These are phyloP conservation scores for Tapirus terrestris DNA, from an alignment of 2,113 vertebrate genomes.

Conservation along the genomic window DNA sequence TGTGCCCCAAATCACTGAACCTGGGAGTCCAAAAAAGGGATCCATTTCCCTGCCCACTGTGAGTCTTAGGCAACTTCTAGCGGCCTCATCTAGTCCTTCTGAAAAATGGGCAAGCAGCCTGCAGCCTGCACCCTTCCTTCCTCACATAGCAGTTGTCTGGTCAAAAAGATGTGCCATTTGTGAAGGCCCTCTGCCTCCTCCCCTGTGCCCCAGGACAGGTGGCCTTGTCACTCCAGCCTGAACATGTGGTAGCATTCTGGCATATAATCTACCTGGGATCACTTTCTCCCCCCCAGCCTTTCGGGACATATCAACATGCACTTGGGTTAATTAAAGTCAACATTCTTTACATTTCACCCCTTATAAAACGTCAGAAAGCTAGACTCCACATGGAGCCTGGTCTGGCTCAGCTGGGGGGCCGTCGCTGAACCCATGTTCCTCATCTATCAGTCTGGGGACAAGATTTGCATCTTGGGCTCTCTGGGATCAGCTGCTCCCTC, in stretches of 20 bases:
- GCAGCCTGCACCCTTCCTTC: background rate
- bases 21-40: background rate
- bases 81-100: background rate
- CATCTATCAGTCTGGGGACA: constrained; percentile 23
- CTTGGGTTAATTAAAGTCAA: constrained; percentile 79
- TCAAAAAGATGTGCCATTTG: background rate
- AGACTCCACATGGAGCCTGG: constrained; percentile 39
- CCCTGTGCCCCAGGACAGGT: background rate
- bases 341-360: constrained; percentile 74
- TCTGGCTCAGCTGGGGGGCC: background rate
- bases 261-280: constrained; percentile 85
- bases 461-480: constrained; percentile 47
- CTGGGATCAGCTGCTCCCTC: constrained; percentile 52
- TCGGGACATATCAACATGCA: constrained; percentile 43
- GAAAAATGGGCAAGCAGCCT: background rate
- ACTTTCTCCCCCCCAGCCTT: constrained; percentile 66
- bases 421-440: constrained; percentile 56
- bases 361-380: constrained; percentile 60
- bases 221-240: constrained; percentile 76
- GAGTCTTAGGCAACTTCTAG: background rate
- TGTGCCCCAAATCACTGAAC: background rate
- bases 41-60: background rate
- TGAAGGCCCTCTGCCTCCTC: background rate
- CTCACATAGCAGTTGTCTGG: fast-evolving
- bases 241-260: constrained; percentile 85